Evolutionary conservation across 2,113 vertebrate species (phyloP).

Genomic region (Petaurus breviceps): DNA sequence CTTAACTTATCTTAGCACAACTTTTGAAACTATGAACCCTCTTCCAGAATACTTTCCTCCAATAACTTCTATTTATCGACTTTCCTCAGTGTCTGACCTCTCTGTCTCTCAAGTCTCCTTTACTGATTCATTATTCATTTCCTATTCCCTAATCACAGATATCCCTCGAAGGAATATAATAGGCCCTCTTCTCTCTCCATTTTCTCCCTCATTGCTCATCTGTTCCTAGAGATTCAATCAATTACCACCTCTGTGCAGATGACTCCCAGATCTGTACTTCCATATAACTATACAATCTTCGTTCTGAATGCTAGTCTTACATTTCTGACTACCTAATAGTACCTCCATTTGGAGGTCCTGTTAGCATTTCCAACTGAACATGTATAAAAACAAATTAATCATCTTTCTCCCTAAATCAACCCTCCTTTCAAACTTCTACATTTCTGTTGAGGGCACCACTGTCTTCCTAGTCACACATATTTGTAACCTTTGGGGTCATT

Average conservation of each 20-base stretch:
- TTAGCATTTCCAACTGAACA: neutral
- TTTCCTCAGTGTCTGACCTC: neutral
- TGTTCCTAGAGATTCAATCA: neutral
- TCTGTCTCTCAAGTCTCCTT: neutral
- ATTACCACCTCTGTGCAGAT: neutral
- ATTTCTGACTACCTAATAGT: neutral
- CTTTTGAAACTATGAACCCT: neutral
- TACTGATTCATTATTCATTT: neutral
- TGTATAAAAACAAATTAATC: neutral
- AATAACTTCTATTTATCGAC: neutral
- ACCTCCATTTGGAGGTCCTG: neutral
- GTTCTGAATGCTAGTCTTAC: neutral
- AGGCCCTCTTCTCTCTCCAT: neutral
- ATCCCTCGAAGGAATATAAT: neutral
- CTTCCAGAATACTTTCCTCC: neutral
- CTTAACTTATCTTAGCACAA: neutral
- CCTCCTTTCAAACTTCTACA: neutral
- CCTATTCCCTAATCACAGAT: neutral
- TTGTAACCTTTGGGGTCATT: neutral
- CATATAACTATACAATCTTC: neutral
- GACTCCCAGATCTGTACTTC: neutral
- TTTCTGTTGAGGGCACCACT: neutral
- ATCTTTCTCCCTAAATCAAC: neutral
- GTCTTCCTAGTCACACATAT: neutral
- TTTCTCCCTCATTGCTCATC: neutral